These are phyloP conservation scores for Drosophila monieri DNA, from an alignment of 2,888 invertebrate species.

Conservation along the genomic window DNA sequence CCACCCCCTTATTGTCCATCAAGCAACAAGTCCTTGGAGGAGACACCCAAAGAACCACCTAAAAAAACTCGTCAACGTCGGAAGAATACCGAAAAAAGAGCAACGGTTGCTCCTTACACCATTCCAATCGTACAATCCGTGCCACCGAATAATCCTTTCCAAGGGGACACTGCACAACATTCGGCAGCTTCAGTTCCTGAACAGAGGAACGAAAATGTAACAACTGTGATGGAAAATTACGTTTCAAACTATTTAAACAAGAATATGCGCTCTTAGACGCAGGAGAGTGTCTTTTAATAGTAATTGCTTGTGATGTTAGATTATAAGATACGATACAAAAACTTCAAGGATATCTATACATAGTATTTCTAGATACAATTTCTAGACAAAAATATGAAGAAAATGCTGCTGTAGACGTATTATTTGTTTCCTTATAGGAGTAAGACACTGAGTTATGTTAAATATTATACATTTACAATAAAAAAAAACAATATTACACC, in stretches of 20 bases:
- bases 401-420: too few species aligned
- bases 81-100: background rate
- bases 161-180: background rate
- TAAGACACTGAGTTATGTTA: too few species aligned
- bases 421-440: too few species aligned
- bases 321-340: background rate
- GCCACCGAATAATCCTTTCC: slow-evolving; percentile 6
- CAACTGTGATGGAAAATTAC: slow-evolving; percentile 7
- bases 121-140: background rate
- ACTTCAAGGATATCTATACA: background rate
- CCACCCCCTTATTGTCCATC: slow-evolving; percentile 9
- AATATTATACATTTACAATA: too few species aligned
- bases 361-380: too few species aligned
- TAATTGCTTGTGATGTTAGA: background rate
- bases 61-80: slow-evolving; percentile 12
- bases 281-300: background rate
- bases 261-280: slow-evolving; percentile 6
- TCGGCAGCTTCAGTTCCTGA: background rate
- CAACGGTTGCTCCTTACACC: slow-evolving; percentile 6
- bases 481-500: too few species aligned
- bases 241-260: slow-evolving; percentile 9
- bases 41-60: background rate
- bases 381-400: too few species aligned
- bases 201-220: background rate
- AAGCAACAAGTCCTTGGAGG: background rate